phyloP scores from a whole-genome alignment of 2,888 invertebrate genomes.

The Alcis repandata region DNA sequence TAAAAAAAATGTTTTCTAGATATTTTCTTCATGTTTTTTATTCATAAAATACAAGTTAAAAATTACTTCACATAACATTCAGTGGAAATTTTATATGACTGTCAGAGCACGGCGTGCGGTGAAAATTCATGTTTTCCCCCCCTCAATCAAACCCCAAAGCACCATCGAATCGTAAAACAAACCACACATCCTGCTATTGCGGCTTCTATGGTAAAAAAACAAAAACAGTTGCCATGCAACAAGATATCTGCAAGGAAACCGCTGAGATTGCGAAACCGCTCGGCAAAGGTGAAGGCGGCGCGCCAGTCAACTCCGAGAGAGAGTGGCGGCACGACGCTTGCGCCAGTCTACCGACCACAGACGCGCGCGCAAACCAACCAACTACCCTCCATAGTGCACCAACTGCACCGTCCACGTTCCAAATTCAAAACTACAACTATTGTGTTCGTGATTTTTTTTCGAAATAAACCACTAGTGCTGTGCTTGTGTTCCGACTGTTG shows the following conservation, averaged over 20 bases:
- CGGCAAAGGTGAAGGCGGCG: slow-evolving; percentile 74
- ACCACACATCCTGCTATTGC: slow-evolving; percentile 46
- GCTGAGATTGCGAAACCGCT: slow-evolving; percentile 79
- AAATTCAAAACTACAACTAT: slow-evolving; percentile 54
- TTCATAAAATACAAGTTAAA: too few relatives aligned
- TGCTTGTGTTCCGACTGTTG: slow-evolving; percentile 70
- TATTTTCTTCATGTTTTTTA: too few relatives aligned
- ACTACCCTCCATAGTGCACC: slow-evolving; percentile 56
- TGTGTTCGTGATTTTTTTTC: slow-evolving; percentile 56
- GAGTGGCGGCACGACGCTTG: slow-evolving; percentile 75
- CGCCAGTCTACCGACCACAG: slow-evolving; percentile 54
- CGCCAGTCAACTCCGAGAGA: slow-evolving; percentile 80
- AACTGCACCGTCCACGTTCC: slow-evolving; percentile 60
- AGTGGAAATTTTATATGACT: slow-evolving; percentile 4
- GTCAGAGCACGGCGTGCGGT: slow-evolving; percentile 14
- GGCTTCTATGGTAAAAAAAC: slow-evolving; percentile 50
- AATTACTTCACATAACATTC: not conserved
- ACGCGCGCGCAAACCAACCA: slow-evolving; percentile 64
- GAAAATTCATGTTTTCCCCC: slow-evolving; percentile 19
- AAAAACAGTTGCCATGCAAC: slow-evolving; percentile 83
- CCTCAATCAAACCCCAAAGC: slow-evolving; percentile 22
- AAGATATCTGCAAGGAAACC: slow-evolving; percentile 79
- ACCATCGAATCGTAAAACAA: slow-evolving; percentile 39
- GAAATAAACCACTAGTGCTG: slow-evolving; percentile 64
- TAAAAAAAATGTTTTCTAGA: too few relatives aligned